These are phyloP conservation scores for Holothuria leucospilota DNA, from an alignment of 53 echinoderm and acorn worm species.

Conservation along the genomic window DNA sequence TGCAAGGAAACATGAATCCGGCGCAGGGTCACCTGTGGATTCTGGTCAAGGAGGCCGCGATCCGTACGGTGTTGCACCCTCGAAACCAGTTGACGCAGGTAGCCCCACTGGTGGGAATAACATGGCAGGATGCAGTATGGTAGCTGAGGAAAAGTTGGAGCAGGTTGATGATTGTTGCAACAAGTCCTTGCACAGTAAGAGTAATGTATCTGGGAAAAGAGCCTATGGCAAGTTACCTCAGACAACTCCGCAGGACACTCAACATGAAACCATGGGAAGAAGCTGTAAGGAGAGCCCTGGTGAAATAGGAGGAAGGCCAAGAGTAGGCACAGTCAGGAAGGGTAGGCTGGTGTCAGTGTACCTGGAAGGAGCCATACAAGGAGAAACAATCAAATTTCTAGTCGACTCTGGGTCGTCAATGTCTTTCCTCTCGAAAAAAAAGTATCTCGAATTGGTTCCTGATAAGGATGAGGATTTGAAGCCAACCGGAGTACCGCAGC, in stretches of 20 bases:
- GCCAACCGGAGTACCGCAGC: not conserved
- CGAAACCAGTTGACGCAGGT: not conserved
- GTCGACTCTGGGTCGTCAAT: not conserved
- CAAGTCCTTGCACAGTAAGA: too few relatives aligned
- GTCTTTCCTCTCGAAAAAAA: not conserved
- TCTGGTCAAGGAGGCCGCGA: conserved; percentile 5
- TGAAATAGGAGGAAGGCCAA: too few relatives aligned
- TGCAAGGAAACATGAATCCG: too few relatives aligned
- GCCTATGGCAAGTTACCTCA: too few relatives aligned
- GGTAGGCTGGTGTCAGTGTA: not conserved
- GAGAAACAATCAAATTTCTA: not conserved
- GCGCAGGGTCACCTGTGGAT: not conserved
- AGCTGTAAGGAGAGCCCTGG: too few relatives aligned
- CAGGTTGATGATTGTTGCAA: too few relatives aligned
- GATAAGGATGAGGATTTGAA: not conserved
- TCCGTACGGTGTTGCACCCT: not conserved
- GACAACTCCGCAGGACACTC: too few relatives aligned
- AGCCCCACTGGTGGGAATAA: too few relatives aligned
- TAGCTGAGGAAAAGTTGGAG: too few relatives aligned
- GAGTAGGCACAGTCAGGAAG: conserved; percentile 1
- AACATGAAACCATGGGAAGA: too few relatives aligned
- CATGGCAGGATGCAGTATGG: too few relatives aligned
- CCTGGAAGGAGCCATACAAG: not conserved
- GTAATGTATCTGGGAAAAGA: too few relatives aligned
- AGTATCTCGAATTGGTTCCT: not conserved